Conservation (phyloP, 2,797 vertebrate genomes). For the Arrhamphus sclerolepis region DNA sequence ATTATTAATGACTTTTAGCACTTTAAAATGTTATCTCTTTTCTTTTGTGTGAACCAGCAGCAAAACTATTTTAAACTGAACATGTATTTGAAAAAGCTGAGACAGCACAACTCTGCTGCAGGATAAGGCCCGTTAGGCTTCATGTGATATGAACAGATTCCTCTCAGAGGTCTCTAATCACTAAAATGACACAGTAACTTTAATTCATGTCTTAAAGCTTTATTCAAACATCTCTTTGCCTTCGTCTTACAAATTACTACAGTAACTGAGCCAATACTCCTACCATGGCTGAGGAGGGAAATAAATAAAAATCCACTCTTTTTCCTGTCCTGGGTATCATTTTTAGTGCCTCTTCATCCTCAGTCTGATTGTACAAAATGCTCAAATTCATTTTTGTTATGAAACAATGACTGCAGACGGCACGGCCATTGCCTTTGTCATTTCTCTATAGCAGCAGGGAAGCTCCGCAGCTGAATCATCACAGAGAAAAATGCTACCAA, state of each 20-base stretch:
- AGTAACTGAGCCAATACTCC: conserved; percentile 7
- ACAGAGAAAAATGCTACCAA: conserved; percentile 46
- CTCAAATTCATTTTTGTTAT: conserved; percentile 21
- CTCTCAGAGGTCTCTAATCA: conserved; percentile 23
- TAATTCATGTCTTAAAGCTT: no score
- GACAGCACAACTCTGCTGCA: no score
- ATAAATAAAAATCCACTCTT: conserved; percentile 1
- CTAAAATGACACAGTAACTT: conserved; percentile 2
- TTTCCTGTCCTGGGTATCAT: conserved; percentile 9
- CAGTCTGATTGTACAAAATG: conserved; percentile 39
- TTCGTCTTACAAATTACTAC: conserved; percentile 26
- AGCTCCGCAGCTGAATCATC: conserved; percentile 54
- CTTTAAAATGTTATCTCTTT: no score
- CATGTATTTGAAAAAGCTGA: no score
- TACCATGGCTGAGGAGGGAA: conserved; percentile 4
- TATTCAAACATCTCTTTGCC: neutral
- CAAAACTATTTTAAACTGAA: no score
- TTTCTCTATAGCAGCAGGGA: conserved; percentile 37
- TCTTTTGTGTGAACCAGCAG: no score
- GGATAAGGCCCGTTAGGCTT: no score
- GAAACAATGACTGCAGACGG: conserved; percentile 44
- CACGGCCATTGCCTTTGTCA: conserved; percentile 27
- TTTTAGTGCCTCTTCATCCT: conserved; percentile 23
- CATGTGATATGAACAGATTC: no score
- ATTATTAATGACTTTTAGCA: no score